Conservation (phyloP, 2,888 invertebrate species). For the Drosophila putrida region DNA sequence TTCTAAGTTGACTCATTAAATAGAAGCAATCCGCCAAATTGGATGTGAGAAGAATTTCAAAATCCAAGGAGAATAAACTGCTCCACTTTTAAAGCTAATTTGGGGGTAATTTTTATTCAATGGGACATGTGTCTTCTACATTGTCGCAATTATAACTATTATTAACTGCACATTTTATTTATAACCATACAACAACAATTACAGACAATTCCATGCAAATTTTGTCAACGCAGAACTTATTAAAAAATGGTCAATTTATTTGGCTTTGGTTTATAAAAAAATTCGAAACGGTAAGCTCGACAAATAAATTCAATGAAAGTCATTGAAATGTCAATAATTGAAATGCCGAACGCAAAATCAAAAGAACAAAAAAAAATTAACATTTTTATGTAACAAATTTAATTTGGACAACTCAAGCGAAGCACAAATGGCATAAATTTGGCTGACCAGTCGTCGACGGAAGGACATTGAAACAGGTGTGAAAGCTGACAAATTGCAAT, state of each 20-base stretch:
- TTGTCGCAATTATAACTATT: constrained; percentile 13
- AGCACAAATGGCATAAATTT: constrained; percentile 60
- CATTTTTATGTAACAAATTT: constrained; percentile 68
- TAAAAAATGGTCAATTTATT: background rate
- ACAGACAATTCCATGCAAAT: constrained; percentile 13
- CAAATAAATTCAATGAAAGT: constrained; percentile 67
- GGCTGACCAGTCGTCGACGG: constrained; percentile 27
- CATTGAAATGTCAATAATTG: constrained; percentile 67
- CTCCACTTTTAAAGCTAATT: constrained; percentile 31
- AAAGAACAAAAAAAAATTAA: constrained; percentile 46
- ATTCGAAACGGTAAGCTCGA: constrained; percentile 30
- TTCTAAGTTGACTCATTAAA: constrained; percentile 34
- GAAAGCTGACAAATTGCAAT: constrained; percentile 2
- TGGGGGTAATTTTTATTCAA: constrained; percentile 9
- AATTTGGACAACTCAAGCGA: constrained; percentile 57
- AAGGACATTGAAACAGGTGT: constrained; percentile 43
- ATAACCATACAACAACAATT: constrained; percentile 19
- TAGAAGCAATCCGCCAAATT: constrained; percentile 2
- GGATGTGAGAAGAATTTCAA: constrained; percentile 47
- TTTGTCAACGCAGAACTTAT: background rate
- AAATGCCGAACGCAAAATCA: constrained; percentile 46
- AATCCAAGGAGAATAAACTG: constrained; percentile 18
- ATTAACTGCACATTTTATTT: constrained; percentile 15
- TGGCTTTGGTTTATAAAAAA: constrained; percentile 12
- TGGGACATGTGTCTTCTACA: background rate